Percentiles rank a stretch among this genome's conserved stretches.
Conservation (phyloP, 2,888 invertebrate genomes). For the Drosophila kokeensis region DNA sequence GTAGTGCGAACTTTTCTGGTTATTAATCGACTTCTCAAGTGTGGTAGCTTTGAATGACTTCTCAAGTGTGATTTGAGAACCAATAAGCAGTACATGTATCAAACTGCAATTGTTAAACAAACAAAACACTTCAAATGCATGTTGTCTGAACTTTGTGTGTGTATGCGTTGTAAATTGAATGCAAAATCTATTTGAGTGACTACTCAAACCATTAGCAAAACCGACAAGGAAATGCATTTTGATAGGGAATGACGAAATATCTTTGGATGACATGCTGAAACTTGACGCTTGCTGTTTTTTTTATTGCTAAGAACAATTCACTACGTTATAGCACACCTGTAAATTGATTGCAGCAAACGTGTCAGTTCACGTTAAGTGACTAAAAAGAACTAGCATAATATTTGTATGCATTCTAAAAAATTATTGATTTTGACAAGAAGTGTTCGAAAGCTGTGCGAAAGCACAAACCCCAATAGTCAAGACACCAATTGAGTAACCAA, state of each 20-base stretch:
- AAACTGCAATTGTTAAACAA: conserved; percentile 14
- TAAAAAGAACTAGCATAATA: conserved; percentile 19
- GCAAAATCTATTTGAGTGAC: conserved; percentile 9
- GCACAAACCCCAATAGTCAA: conserved; percentile 12
- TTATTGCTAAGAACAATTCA: neutral
- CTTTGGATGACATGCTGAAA: neutral
- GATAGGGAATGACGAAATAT: neutral
- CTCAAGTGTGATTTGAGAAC: neutral
- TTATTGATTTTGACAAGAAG: conserved; percentile 50
- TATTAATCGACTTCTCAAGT: neutral
- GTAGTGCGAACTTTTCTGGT: neutral
- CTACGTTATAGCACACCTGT: conserved; percentile 22
- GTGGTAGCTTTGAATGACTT: neutral
- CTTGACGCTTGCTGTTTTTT: neutral
- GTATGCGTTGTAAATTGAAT: conserved; percentile 15
- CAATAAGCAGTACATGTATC: conserved; percentile 5
- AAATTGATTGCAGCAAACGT: neutral
- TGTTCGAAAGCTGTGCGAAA: conserved; percentile 16
- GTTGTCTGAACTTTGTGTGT: conserved; percentile 23
- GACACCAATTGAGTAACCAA: conserved; percentile 2
- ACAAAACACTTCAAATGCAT: conserved; percentile 17
- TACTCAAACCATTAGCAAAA: conserved; percentile 1
- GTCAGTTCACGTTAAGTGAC: conserved; percentile 23
- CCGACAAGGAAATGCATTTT: conserved; percentile 17
- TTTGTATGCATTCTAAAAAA: neutral